These are phyloP conservation scores for Montipora sp. DNA, from an alignment of 64 coral and sea anemone genomes.

Conservation along the genomic window DNA sequence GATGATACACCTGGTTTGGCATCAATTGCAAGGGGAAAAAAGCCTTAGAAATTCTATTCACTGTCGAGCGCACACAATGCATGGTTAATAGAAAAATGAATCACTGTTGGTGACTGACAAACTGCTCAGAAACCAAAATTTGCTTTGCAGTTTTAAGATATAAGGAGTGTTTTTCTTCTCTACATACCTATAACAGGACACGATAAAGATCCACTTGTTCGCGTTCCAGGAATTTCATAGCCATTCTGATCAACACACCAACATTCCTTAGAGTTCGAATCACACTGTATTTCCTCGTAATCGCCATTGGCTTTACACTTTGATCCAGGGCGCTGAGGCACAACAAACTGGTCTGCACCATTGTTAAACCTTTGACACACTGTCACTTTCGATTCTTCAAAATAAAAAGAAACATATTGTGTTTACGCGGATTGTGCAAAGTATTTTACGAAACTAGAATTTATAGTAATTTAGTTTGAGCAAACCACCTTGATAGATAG, in stretches of 20 bases:
- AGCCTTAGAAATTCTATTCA: neutral
- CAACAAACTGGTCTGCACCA: constrained; percentile 33
- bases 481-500: no score
- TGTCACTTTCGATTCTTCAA: constrained; percentile 38
- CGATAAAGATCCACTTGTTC: constrained; percentile 33
- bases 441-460: neutral
- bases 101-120: no score
- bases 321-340: constrained; percentile 44
- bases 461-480: no score
- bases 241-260: constrained; percentile 73
- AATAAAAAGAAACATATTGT: neutral
- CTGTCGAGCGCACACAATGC: no score
- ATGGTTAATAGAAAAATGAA: no score
- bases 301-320: constrained; percentile 71
- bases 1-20: constrained; percentile 39
- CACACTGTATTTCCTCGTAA: constrained; percentile 82
- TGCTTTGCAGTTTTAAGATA: neutral
- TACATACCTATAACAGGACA: constrained; percentile 51
- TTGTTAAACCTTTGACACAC: constrained; percentile 71
- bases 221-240: constrained; percentile 45
- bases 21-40: neutral
- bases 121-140: no score
- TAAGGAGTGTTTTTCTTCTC: neutral
- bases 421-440: neutral
- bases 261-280: constrained; percentile 45